Conservation (phyloP, 2,797 vertebrate genomes). For the Ataeniobius toweri region DNA sequence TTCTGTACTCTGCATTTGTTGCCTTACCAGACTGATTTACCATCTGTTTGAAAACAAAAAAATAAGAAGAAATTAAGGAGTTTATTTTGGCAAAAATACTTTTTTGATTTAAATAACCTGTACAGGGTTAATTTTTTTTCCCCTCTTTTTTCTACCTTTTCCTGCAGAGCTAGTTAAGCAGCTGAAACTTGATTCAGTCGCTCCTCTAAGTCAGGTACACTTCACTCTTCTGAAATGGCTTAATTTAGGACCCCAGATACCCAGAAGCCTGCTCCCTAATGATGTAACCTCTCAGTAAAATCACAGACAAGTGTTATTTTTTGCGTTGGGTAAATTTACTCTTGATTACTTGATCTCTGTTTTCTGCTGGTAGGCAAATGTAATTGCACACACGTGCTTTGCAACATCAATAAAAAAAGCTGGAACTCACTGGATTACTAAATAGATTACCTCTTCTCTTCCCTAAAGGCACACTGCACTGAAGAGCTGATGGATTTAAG, state of each 20-base stretch:
- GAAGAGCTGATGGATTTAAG: conserved; percentile 46
- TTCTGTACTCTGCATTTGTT: not conserved
- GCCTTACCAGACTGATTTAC: not conserved
- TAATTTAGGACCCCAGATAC: conserved; percentile 22
- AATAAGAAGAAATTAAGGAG: not conserved
- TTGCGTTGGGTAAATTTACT: conserved; percentile 20
- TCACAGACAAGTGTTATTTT: conserved; percentile 24
- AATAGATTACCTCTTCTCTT: conserved; percentile 58
- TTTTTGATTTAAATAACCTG: not conserved
- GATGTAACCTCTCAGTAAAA: conserved; percentile 17
- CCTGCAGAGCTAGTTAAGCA: not conserved
- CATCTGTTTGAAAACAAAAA: not conserved
- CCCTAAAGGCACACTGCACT: conserved; percentile 37
- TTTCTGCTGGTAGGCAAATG: conserved; percentile 53
- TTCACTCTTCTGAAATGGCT: conserved; percentile 12
- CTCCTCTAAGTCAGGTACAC: not conserved
- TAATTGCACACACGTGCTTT: conserved; percentile 37
- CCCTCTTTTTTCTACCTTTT: not conserved
- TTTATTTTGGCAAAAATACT: not conserved
- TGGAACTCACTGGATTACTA: conserved; percentile 47
- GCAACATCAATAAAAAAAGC: conserved; percentile 8
- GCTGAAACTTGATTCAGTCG: not conserved
- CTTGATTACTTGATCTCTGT: conserved; percentile 18
- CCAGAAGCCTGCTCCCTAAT: conserved; percentile 1
- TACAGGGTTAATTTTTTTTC: not conserved